A percentile compares a stretch with the other conserved stretches of the same genome.
Conservation (phyloP, 2,888 invertebrate genomes). For the Adelphocoris suturalis region DNA sequence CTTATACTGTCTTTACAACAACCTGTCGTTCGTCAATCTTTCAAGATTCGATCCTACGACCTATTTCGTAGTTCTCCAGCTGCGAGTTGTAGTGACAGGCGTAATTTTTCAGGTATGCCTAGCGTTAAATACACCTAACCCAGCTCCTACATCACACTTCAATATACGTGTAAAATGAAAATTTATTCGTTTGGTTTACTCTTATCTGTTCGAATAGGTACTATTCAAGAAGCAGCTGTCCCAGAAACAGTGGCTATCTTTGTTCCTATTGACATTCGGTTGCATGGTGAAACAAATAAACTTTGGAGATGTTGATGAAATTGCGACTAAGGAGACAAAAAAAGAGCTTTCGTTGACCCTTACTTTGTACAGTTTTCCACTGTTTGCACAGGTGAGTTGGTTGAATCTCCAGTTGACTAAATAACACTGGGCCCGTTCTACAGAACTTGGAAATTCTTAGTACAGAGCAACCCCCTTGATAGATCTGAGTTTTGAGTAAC, state of each 20-base stretch:
- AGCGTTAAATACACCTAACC: no score
- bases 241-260: constrained; percentile 91
- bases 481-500: no score
- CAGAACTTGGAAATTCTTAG: no score
- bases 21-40: constrained; percentile 93
- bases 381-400: constrained; percentile 79
- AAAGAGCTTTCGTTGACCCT: constrained; percentile 76
- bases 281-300: constrained; percentile 94
- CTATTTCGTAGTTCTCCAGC: constrained; percentile 92
- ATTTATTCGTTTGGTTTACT: no score
- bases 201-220: constrained; percentile 81
- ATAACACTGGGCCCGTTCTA: no score
- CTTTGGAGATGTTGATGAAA: constrained; percentile 78
- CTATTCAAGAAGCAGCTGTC: constrained; percentile 91
- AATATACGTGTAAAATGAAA: no score
- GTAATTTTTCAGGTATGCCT: constrained; percentile 89
- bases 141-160: no score
- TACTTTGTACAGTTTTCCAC: constrained; percentile 78
- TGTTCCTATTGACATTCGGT: constrained; percentile 91
- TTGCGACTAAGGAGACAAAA: neutral
- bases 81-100: constrained; percentile 95
- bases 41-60: constrained; percentile 96
- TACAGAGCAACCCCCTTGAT: no score
- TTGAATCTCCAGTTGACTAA: no score
- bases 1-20: constrained; percentile 96